Evolutionary conservation across 2,888 invertebrate genomes (phyloP).

Genomic region (Luffia ferchaultella): DNA sequence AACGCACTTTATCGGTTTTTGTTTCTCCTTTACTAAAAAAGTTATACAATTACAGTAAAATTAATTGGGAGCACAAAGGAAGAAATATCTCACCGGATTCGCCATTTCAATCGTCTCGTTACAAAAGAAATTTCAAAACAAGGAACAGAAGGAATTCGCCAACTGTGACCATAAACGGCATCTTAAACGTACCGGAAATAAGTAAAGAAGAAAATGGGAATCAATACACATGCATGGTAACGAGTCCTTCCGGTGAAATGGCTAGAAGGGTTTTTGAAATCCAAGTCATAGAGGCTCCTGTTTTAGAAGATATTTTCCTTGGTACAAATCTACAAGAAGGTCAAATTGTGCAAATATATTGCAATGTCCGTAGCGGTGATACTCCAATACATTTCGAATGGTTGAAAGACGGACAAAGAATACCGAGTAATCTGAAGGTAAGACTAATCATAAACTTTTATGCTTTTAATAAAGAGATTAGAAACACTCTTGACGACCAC

Average conservation of each 20-base stretch:
- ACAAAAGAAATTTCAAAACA: slow-evolving; percentile 31
- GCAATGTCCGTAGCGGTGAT: slow-evolving; percentile 76
- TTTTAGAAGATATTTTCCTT: slow-evolving; percentile 82
- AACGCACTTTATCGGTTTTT: too few species aligned
- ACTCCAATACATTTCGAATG: slow-evolving; percentile 76
- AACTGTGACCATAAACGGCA: slow-evolving; percentile 56
- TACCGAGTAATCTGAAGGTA: slow-evolving; percentile 71
- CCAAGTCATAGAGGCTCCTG: slow-evolving; percentile 77
- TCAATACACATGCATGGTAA: slow-evolving; percentile 80
- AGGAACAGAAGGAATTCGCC: slow-evolving; percentile 35
- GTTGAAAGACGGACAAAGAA: slow-evolving; percentile 72
- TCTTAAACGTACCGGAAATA: slow-evolving; percentile 68
- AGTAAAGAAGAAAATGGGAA: slow-evolving; percentile 75
- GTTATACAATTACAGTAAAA: slow-evolving; percentile 46
- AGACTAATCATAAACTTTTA: too few species aligned
- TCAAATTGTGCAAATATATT: slow-evolving; percentile 84
- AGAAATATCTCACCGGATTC: slow-evolving; percentile 39
- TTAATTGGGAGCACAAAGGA: slow-evolving; percentile 56
- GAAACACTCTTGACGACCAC: too few species aligned
- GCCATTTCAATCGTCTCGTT: slow-evolving; percentile 38
- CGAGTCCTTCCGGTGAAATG: slow-evolving; percentile 75
- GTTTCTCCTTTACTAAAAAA: too few species aligned
- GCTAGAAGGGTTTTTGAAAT: slow-evolving; percentile 72
- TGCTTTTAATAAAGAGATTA: too few species aligned
- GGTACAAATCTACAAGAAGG: slow-evolving; percentile 84